These are phyloP conservation scores for Neelides sp. DNA, from an alignment of 1,140 invertebrate genomes.

Conservation along the genomic window DNA sequence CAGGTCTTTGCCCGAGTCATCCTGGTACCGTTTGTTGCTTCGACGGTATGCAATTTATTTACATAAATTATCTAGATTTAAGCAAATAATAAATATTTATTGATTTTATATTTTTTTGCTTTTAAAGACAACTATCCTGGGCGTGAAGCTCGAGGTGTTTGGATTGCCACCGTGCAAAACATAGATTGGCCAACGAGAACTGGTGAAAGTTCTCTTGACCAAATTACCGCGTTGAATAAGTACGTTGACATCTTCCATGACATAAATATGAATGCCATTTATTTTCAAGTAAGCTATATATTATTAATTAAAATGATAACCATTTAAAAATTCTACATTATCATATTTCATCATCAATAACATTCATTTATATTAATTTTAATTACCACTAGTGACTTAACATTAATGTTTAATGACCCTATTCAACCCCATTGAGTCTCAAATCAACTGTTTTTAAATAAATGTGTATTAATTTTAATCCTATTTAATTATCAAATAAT, in stretches of 20 bases:
- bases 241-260: slow-evolving; percentile 9
- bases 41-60: slow-evolving; percentile 2
- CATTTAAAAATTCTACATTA: too few relatives aligned
- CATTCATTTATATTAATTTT: not conserved
- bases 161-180: slow-evolving; percentile 24
- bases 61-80: not conserved
- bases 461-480: too few relatives aligned
- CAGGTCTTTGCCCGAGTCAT: slow-evolving; percentile 12
- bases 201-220: slow-evolving; percentile 4
- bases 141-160: slow-evolving; percentile 20
- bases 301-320: too few relatives aligned
- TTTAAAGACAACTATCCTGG: slow-evolving; percentile 15
- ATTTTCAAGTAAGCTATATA: slow-evolving; percentile 20
- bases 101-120: not conserved
- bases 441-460: too few relatives aligned
- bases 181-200: slow-evolving; percentile 26
- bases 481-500: too few relatives aligned
- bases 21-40: slow-evolving; percentile 18
- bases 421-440: too few relatives aligned
- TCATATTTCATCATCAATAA: too few relatives aligned
- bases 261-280: slow-evolving; percentile 21
- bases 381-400: not conserved
- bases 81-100: not conserved
- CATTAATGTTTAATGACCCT: not conserved
- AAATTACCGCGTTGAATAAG: slow-evolving; percentile 3